phyloP scores from a whole-genome alignment of 2,888 invertebrate species.

The Volucella bombylans region DNA sequence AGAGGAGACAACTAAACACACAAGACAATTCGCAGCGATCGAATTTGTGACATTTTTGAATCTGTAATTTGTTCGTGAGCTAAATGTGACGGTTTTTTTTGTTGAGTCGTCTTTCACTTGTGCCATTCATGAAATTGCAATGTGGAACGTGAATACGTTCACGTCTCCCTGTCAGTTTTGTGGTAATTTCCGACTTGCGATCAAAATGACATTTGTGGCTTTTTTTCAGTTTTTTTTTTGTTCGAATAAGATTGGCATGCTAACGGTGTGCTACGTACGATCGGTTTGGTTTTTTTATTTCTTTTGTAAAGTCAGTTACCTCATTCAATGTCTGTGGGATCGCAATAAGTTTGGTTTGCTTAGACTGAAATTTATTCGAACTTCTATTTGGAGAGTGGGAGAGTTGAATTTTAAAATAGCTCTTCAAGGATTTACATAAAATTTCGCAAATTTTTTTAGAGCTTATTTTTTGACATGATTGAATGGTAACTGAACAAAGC shows the following conservation, averaged over 20 bases:
- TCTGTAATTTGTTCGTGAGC: background rate
- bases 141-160: constrained; percentile 38
- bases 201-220: constrained; percentile 11
- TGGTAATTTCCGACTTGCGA: constrained; percentile 26
- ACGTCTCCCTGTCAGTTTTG: constrained; percentile 34
- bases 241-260: constrained; percentile 29
- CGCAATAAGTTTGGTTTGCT: constrained; percentile 23
- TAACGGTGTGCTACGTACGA: constrained; percentile 11
- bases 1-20: background rate
- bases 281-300: constrained; percentile 2
- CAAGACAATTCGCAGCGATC: constrained; percentile 32
- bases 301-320: constrained; percentile 15
- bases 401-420: constrained; percentile 20
- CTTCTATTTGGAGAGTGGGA: constrained; percentile 10
- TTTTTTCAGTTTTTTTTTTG: background rate
- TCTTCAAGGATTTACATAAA: no score
- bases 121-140: constrained; percentile 47
- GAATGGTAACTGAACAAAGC: no score
- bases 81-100: constrained; percentile 8
- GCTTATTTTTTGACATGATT: no score
- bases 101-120: constrained; percentile 5
- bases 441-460: no score
- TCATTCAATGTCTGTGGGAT: constrained; percentile 30
- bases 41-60: constrained; percentile 52
- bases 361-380: constrained; percentile 18